Conservation (phyloP, 1,140 invertebrate species). For the Heliconius himera region DNA sequence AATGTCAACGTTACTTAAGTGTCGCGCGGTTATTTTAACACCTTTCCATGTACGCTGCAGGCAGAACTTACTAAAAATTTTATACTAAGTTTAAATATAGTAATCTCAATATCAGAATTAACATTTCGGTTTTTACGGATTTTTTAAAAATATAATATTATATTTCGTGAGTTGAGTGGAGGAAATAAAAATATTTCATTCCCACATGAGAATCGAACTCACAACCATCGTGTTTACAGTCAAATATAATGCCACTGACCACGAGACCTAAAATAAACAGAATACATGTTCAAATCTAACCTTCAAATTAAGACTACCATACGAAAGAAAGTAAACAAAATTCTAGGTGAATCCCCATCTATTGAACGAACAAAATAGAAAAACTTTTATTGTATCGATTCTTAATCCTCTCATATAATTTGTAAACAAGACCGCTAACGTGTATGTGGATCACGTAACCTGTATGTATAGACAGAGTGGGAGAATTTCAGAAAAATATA, state of each 20-base stretch:
- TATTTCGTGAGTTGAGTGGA: too few relatives aligned
- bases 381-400: neutral
- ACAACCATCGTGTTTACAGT: too few relatives aligned
- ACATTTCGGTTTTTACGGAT: too few relatives aligned
- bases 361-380: neutral
- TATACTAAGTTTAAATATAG: neutral
- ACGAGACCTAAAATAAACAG: too few relatives aligned
- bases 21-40: conserved; percentile 14
- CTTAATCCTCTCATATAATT: neutral
- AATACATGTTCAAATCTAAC: too few relatives aligned
- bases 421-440: neutral
- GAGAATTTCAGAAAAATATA: neutral
- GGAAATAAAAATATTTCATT: too few relatives aligned
- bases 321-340: neutral
- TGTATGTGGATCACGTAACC: neutral
- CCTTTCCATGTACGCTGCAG: neutral
- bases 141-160: too few relatives aligned
- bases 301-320: neutral
- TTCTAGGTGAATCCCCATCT: neutral
- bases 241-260: too few relatives aligned
- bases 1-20: conserved; percentile 13
- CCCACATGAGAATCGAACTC: too few relatives aligned
- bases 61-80: neutral
- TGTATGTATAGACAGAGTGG: neutral
- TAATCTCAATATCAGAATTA: neutral